Evolutionary conservation across 2,888 invertebrate genomes (phyloP).

Genomic region (Melieria crassipennis): DNA sequence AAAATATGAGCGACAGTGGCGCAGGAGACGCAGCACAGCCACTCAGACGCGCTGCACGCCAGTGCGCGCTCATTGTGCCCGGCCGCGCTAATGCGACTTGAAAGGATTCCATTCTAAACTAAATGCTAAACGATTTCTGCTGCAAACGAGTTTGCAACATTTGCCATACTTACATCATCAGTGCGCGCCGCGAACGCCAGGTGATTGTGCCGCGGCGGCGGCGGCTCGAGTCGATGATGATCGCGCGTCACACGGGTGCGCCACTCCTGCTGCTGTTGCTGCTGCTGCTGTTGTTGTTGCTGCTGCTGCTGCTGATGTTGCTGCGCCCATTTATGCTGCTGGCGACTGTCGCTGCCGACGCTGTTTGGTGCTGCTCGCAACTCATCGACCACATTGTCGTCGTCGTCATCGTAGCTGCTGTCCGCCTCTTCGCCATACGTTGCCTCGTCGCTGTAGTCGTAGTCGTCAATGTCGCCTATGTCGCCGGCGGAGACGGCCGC

Average conservation of each 20-base stretch:
- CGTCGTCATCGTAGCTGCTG: conserved; percentile 36
- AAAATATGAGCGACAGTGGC: conserved; percentile 4
- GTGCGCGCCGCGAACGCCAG: conserved; percentile 20
- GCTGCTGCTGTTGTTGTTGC: conserved; percentile 7
- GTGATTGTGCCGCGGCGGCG: conserved; percentile 3
- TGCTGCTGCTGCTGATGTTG: not conserved
- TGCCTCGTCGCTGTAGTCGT: conserved; percentile 30
- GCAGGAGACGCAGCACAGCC: not conserved
- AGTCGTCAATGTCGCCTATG: conserved; percentile 19
- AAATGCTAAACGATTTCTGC: not conserved
- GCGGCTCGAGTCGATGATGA: conserved; percentile 25
- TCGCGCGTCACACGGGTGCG: conserved; percentile 33
- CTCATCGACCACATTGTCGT: not conserved
- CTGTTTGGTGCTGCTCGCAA: not conserved
- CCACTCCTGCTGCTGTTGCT: not conserved
- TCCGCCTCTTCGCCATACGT: conserved; percentile 24
- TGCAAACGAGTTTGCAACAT: not conserved
- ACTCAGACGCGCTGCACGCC: too few species aligned
- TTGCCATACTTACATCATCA: conserved; percentile 21
- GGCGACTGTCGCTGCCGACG: conserved; percentile 10
- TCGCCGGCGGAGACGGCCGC: conserved; percentile 26
- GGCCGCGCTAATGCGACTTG: not conserved
- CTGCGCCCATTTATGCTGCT: conserved; percentile 29
- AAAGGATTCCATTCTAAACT: not conserved
- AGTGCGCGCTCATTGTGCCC: not conserved